Conservation (phyloP, 2,888 invertebrate species). For the Synergus japonicus region DNA sequence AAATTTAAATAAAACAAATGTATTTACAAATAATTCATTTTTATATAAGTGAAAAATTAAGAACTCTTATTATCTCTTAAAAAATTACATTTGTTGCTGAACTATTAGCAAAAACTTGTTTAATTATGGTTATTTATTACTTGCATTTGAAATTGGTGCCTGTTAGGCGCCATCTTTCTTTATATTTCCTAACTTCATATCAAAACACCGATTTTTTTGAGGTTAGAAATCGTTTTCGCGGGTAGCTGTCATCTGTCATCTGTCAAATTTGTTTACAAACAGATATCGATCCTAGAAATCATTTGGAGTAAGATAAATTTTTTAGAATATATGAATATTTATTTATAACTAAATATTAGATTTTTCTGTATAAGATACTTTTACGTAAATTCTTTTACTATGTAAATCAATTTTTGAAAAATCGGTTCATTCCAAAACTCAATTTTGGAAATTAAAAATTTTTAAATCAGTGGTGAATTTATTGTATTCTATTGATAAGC, state of each 20-base stretch:
- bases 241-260: not conserved
- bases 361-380: not conserved
- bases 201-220: constrained; percentile 1
- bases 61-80: not conserved
- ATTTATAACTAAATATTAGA: not conserved
- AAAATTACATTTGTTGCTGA: not conserved
- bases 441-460: not conserved
- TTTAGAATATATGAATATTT: not conserved
- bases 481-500: not conserved
- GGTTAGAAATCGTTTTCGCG: constrained; percentile 10
- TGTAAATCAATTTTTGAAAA: constrained; percentile 4
- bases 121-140: not conserved
- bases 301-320: not conserved
- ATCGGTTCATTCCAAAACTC: not conserved
- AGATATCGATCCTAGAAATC: not conserved
- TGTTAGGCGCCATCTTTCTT: not conserved
- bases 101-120: not conserved
- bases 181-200: too few relatives aligned
- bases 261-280: constrained; percentile 6
- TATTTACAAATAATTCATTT: not conserved
- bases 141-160: not conserved
- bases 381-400: not conserved
- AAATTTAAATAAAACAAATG: not conserved
- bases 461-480: not conserved
- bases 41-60: not conserved